Percentiles rank a stretch among this genome's conserved stretches.
Evolutionary conservation across 2,888 invertebrate species (phyloP).

Genomic region (Aphrophora alni): DNA sequence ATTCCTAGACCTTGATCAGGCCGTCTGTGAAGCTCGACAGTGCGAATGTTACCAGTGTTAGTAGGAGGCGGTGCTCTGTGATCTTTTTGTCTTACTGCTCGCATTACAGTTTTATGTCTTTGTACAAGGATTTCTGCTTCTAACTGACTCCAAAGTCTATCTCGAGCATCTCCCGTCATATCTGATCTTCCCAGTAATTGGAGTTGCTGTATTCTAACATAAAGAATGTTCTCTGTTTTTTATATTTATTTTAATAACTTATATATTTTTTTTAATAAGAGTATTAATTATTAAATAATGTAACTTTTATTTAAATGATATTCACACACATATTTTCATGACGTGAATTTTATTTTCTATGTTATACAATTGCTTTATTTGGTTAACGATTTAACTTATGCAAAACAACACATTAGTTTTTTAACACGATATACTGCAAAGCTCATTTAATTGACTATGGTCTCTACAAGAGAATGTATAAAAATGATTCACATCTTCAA

Average conservation of each 20-base stretch:
- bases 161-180: conserved; percentile 79
- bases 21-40: conserved; percentile 72
- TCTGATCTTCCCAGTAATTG: conserved; percentile 74
- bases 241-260: background rate
- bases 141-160: conserved; percentile 80
- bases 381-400: no score
- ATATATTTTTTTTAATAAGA: no score
- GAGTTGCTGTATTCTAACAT: conserved; percentile 76
- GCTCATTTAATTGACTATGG: no score
- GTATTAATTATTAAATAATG: no score
- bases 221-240: background rate
- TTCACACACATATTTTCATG: no score
- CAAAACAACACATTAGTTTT: no score
- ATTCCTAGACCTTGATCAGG: conserved; percentile 84
- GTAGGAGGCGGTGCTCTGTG: conserved; percentile 43
- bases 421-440: no score
- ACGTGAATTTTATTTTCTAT: no score
- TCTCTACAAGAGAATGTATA: no score
- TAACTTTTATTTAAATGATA: no score
- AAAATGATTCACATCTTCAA: no score
- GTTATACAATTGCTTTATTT: no score
- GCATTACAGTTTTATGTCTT: conserved; percentile 77
- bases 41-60: conserved; percentile 63
- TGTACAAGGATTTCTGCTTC: conserved; percentile 88
- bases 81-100: conserved; percentile 46